A percentile compares a stretch with the other conserved stretches of the same genome.
These are phyloP conservation scores for Gadus chalcogrammus DNA, from an alignment of 2,113 vertebrate genomes.

Conservation along the genomic window DNA sequence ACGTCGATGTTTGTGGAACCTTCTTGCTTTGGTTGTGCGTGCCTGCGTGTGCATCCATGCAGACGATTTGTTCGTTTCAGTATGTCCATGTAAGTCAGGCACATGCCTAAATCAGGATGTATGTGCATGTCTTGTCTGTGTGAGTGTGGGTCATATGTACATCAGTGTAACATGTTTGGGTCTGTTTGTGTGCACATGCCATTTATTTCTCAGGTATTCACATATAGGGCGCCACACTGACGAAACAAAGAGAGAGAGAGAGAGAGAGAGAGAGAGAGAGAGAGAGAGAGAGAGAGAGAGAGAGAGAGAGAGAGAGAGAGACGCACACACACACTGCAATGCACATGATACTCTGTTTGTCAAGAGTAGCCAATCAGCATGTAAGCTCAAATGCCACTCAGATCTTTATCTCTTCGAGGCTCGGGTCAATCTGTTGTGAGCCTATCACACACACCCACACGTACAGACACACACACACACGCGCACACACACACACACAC, in stretches of 20 bases:
- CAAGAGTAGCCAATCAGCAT: slow-evolving; percentile 49
- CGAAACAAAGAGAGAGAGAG: slow-evolving; percentile 52
- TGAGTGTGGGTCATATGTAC: neutral
- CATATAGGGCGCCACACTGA: slow-evolving; percentile 33
- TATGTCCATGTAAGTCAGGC: neutral
- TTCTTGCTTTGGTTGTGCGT: neutral
- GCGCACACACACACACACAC: too few relatives aligned
- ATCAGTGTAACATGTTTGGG: slow-evolving; percentile 14
- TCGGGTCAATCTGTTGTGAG: slow-evolving; percentile 48
- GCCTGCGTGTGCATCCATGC: neutral
- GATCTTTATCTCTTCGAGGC: slow-evolving; percentile 48
- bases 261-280: slow-evolving; percentile 1
- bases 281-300: too few relatives aligned
- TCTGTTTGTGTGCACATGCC: slow-evolving; percentile 8
- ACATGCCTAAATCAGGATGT: neutral
- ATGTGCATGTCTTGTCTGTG: neutral
- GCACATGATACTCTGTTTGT: slow-evolving; percentile 53
- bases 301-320: too few relatives aligned
- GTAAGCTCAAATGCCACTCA: neutral
- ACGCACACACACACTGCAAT: too few relatives aligned
- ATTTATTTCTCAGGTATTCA: slow-evolving; percentile 25
- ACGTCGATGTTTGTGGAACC: too few relatives aligned
- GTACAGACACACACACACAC: too few relatives aligned
- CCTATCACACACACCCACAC: neutral
- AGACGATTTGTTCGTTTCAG: neutral